Conservation (phyloP, 1,140 invertebrate species). For the Thaumatotibia leucotreta region DNA sequence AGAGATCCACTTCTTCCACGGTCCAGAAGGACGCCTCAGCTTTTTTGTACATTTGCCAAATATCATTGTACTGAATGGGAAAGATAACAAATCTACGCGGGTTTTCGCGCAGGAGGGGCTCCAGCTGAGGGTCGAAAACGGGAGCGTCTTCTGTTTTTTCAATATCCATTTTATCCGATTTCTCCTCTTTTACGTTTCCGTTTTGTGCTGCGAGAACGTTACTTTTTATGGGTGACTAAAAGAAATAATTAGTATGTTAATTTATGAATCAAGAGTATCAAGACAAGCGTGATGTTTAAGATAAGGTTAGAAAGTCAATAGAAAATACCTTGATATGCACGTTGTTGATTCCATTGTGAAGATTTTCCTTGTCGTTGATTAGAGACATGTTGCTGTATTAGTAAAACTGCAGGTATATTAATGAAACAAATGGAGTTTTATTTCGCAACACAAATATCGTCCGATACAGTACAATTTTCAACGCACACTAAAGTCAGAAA, state of each 20-base stretch:
- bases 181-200: constrained; percentile 42
- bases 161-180: constrained; percentile 35
- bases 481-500: not conserved
- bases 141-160: constrained; percentile 32
- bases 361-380: constrained; percentile 51
- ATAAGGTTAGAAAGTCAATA: constrained; percentile 14
- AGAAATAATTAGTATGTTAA: constrained; percentile 14
- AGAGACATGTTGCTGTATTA: constrained; percentile 38
- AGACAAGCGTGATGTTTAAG: not conserved
- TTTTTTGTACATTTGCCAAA: constrained; percentile 99
- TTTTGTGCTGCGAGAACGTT: constrained; percentile 41
- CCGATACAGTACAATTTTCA: not conserved
- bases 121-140: constrained; percentile 84
- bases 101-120: constrained; percentile 94
- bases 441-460: not conserved
- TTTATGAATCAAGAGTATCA: constrained; percentile 12
- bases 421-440: not conserved
- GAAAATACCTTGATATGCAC: constrained; percentile 51
- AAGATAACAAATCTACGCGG: constrained; percentile 96
- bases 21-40: constrained; percentile 99
- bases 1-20: constrained; percentile 96
- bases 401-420: not conserved
- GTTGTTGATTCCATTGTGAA: constrained; percentile 47
- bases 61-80: constrained; percentile 96
- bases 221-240: constrained; percentile 61